Evolutionary conservation across 2,113 vertebrate species (phyloP).

Genomic region (Daphoenositta chrysoptera): DNA sequence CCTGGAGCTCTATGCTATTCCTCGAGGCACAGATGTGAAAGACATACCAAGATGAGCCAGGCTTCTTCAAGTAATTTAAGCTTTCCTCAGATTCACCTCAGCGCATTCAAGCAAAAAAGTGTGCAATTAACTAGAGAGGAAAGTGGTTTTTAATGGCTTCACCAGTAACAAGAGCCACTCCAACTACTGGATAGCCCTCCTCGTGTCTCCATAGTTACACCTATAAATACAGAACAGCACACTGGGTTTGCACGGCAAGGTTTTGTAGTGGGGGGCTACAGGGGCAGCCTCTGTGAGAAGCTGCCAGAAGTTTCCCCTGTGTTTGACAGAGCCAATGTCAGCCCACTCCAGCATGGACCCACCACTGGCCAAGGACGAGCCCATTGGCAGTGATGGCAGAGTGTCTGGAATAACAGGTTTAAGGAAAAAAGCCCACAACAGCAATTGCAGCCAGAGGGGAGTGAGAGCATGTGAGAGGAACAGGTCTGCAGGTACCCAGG

Average conservation of each 20-base stretch:
- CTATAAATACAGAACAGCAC: background rate
- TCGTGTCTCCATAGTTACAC: background rate
- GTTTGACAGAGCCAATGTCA: background rate
- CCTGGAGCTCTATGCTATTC: fast-evolving
- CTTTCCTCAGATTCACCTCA: background rate
- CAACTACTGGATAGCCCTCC: background rate
- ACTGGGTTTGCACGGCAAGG: background rate
- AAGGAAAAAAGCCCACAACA: background rate
- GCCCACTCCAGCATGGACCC: fast-evolving
- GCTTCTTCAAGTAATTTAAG: background rate
- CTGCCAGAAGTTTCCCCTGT: background rate
- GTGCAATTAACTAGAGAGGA: background rate
- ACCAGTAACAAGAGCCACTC: background rate
- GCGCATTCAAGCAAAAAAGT: background rate
- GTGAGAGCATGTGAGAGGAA: background rate
- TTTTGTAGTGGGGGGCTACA: background rate
- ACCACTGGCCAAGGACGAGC: fast-evolving
- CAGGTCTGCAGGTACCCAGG: background rate
- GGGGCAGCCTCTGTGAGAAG: background rate
- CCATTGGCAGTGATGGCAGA: fast-evolving
- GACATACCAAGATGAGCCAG: background rate
- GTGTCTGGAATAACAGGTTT: background rate
- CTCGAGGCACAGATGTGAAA: background rate
- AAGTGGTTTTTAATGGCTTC: background rate
- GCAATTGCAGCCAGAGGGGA: background rate